These are phyloP conservation scores for Channa striata DNA, from an alignment of 2,797 vertebrate species.

Conservation along the genomic window DNA sequence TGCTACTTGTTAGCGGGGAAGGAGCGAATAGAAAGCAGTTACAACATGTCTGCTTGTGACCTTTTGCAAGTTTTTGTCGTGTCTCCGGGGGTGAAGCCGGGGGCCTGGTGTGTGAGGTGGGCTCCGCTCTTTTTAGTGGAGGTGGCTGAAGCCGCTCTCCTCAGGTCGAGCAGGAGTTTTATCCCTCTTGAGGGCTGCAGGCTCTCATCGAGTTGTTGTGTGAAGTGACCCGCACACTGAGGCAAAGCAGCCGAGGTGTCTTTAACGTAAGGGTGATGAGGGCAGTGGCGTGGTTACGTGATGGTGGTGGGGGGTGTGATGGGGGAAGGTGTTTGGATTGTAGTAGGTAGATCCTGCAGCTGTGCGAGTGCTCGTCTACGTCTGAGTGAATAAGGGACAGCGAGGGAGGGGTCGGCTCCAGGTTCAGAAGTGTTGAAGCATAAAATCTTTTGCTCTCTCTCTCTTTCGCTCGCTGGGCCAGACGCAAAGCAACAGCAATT, in stretches of 20 bases:
- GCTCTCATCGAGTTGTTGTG: conserved; percentile 75
- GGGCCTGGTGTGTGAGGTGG: conserved; percentile 14
- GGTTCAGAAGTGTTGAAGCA: conserved; percentile 87
- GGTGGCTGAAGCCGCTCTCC: conserved; percentile 63
- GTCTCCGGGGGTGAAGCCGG: conserved; percentile 42
- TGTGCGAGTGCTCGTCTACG: conserved; percentile 72
- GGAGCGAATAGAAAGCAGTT: not conserved
- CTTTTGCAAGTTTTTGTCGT: conserved; percentile 54
- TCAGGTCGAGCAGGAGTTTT: conserved; percentile 63
- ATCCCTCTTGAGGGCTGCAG: conserved; percentile 73
- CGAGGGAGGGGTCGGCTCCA: conserved; percentile 45
- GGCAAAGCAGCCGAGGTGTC: conserved; percentile 85
- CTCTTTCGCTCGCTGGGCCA: conserved; percentile 72
- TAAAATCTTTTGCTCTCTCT: conserved; percentile 76
- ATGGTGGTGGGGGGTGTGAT: conserved; percentile 48
- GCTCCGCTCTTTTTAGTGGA: conserved; percentile 61
- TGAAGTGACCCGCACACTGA: conserved; percentile 83
- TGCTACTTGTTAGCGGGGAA: conserved; percentile 16
- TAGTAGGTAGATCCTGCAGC: conserved; percentile 70
- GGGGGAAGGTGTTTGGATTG: conserved; percentile 44
- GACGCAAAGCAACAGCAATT: conserved; percentile 88
- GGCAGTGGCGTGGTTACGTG: conserved; percentile 52
- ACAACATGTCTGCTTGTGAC: conserved; percentile 49
- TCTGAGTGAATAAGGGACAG: conserved; percentile 74
- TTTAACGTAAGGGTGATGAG: conserved; percentile 65